Conservation (phyloP, 2,113 vertebrate genomes). For the Phrynosoma blainvillii region DNA sequence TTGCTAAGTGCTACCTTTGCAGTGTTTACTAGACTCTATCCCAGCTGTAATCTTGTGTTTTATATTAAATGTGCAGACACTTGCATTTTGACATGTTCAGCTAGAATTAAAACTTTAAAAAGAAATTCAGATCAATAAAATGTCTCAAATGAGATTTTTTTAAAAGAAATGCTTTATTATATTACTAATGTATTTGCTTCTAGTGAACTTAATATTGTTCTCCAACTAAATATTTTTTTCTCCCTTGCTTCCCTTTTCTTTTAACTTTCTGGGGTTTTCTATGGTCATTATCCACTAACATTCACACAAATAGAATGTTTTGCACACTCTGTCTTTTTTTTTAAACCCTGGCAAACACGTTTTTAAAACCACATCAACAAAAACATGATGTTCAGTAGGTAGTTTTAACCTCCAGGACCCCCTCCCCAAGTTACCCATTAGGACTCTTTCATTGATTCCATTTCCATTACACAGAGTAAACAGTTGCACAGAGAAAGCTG, state of each 20-base stretch:
- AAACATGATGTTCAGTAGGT: slow-evolving; percentile 20
- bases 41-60: background rate
- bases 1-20: background rate
- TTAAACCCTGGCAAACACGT: background rate
- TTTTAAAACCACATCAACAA: background rate
- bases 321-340: background rate
- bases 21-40: background rate
- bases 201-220: background rate
- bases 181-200: background rate
- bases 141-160: background rate
- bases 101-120: no score
- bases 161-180: background rate
- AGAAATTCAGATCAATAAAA: background rate
- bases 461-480: slow-evolving; percentile 70
- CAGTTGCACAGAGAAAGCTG: slow-evolving; percentile 55
- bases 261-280: background rate
- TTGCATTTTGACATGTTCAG: background rate
- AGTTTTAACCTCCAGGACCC: slow-evolving; percentile 23
- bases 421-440: slow-evolving; percentile 31
- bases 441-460: slow-evolving; percentile 53
- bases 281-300: background rate
- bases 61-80: background rate
- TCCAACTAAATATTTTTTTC: background rate
- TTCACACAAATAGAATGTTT: background rate
- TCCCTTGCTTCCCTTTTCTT: background rate